Percentiles rank a stretch among this genome's conserved stretches.
Evolutionary conservation across 2,797 vertebrate species (phyloP).

Genomic region (Lepus oiostolus): DNA sequence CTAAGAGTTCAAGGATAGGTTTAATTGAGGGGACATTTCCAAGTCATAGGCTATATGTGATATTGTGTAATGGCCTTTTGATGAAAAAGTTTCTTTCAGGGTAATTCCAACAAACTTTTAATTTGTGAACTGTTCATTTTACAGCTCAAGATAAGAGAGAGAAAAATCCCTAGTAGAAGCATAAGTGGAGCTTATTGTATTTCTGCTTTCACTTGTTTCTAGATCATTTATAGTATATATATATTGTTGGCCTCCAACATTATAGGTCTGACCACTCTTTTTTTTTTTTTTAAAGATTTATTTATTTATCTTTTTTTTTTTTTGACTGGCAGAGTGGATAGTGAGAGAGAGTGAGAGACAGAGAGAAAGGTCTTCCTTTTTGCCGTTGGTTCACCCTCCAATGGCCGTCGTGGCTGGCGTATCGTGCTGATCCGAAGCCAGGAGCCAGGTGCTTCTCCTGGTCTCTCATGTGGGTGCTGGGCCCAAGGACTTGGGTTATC

Average conservation of each 20-base stretch:
- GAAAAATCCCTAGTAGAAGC: conserved; percentile 11
- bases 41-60: conserved; percentile 47
- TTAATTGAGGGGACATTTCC: conserved; percentile 48
- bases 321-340: no score
- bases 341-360: no score
- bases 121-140: conserved; percentile 60
- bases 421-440: no score
- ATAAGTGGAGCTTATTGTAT: neutral
- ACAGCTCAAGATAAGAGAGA: conserved; percentile 15
- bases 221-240: conserved; percentile 17
- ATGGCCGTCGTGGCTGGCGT: no score
- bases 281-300: no score
- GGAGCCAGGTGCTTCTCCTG: no score
- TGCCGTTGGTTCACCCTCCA: no score
- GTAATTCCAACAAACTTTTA: neutral
- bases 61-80: conserved; percentile 26
- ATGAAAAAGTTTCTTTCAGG: conserved; percentile 66
- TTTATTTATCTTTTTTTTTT: no score
- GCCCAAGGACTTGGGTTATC: no score
- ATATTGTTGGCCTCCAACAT: conserved; percentile 36
- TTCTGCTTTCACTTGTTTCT: conserved; percentile 34
- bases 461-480: no score
- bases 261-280: conserved; percentile 12
- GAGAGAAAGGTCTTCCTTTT: no score
- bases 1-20: conserved; percentile 57